These are phyloP conservation scores for Acridotheres tristis DNA, from an alignment of 2,797 vertebrate genomes.

Conservation along the genomic window DNA sequence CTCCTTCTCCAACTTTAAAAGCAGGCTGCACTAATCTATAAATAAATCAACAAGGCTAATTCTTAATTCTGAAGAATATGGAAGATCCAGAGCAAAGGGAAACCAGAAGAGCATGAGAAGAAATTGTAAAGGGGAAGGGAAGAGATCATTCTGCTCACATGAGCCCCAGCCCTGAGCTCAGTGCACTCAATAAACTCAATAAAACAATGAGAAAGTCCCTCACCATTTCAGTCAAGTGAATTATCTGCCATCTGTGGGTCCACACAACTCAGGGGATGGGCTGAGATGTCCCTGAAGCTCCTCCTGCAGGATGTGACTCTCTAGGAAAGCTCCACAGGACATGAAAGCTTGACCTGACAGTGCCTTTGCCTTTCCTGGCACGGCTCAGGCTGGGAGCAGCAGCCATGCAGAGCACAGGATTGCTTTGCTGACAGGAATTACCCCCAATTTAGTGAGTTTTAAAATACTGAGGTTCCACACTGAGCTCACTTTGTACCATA, in stretches of 20 bases:
- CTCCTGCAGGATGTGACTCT: not conserved
- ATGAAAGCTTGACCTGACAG: not conserved
- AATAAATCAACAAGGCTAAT: not conserved
- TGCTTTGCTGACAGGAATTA: not conserved
- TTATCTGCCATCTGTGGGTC: not conserved
- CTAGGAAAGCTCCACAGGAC: not conserved
- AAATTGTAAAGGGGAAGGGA: not conserved
- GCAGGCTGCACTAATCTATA: conserved; percentile 1
- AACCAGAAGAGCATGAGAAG: conserved; percentile 45
- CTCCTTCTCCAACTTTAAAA: conserved; percentile 11
- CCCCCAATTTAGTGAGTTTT: not conserved
- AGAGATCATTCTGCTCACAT: conserved; percentile 6
- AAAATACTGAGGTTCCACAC: not conserved
- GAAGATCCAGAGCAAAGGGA: conserved; percentile 20
- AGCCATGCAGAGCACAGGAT: not conserved
- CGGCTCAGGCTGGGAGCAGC: not conserved
- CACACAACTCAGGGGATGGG: not conserved
- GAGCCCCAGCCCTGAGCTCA: conserved; percentile 43
- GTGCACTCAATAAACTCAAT: not conserved
- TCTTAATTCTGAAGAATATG: conserved; percentile 32
- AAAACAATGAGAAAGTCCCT: not conserved
- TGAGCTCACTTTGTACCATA: not conserved
- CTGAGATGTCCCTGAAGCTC: not conserved
- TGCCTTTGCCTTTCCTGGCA: not conserved
- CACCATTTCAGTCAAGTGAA: rapidly evolving